Evolutionary conservation across 2,113 vertebrate species (phyloP).

Genomic region (Phalacrocorax brasilianus): DNA sequence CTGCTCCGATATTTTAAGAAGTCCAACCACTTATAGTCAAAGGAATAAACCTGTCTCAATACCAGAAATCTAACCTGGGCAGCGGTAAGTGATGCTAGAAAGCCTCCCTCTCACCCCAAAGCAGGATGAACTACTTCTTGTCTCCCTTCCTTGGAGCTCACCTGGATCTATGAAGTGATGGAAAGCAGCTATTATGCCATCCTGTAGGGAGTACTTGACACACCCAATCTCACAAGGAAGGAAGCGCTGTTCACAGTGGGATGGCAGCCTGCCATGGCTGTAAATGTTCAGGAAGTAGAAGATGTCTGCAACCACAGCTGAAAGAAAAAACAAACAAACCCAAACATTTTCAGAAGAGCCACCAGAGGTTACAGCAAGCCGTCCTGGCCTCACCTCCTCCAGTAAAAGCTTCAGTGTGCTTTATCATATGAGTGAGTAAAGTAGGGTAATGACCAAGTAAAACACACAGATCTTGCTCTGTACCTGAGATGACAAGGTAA

Average conservation of each 20-base stretch:
- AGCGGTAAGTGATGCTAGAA: not conserved
- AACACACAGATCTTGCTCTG: not conserved
- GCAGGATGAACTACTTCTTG: not conserved
- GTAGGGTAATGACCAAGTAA: not conserved
- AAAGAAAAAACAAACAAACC: not conserved
- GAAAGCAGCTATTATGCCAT: constrained; percentile 73
- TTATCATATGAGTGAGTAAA: not conserved
- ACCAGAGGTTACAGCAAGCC: not conserved
- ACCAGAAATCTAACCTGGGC: not conserved
- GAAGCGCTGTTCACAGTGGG: constrained; percentile 75
- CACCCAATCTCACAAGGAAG: constrained; percentile 83
- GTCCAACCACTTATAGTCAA: not conserved
- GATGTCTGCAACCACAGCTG: constrained; percentile 63
- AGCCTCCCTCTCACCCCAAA: not conserved
- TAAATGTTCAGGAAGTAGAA: constrained; percentile 81
- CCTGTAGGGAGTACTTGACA: constrained; percentile 73
- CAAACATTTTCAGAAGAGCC: not conserved
- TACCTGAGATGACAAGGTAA: not conserved
- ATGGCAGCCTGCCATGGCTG: constrained; percentile 77
- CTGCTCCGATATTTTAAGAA: not conserved
- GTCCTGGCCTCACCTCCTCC: not conserved
- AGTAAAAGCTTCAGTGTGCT: not conserved
- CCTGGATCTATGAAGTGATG: constrained; percentile 81
- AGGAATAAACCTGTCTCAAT: not conserved
- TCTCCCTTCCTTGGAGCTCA: not conserved